Evolutionary conservation across 2,888 invertebrate genomes (phyloP), one percentile per base, ranked within the genome.

Genomic region (Sthenelais limicola): DNA sequence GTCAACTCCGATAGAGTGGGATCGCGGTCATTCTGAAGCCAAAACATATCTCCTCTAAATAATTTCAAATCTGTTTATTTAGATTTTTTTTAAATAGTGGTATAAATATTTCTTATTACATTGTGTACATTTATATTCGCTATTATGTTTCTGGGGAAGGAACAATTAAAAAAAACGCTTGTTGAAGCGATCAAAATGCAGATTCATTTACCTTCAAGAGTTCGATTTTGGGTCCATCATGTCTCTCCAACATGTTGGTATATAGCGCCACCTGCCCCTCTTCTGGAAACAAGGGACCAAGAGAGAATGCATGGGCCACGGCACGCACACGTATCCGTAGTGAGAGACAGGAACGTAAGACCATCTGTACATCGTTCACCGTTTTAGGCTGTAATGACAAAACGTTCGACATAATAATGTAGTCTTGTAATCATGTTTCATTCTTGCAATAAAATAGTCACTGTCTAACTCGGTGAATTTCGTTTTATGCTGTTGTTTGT

Each of bases 181-280:
- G n/a, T n/a, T n/a, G n/a, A n/a, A n/a, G n/a, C n/a, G n/a, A n/a
- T n/a, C n/a, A n/a, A n/a, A n/a, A n/a, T n/a, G n/a, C n/a, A n/a
- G n/a, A n/a, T n/a, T 26, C 4, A 38, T 43, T 62, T 24, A 62
- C 62, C 62, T 26, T 35, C 38, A 62, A 5, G n/a, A 62, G 62
- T 18, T 62, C 38, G 21, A 62, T 62, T 9, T 12, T 21, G 62
- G 62, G 62, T 26, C 62, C 62, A 26, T 62, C 62, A 7, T 35
- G 38, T 3, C 62, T 21, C 38, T 9, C 21, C 24, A 62, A 43
- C 7, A 26, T 18, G 21, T 35, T 24, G 3, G 43, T 12, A 28
- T 24, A 38, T 1, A 35, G 5, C 24, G 62, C 62, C 21, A 62
- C 62, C 35, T 24, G 21, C 5, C 62, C 62, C 4, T 38, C 24